phyloP scores from a whole-genome alignment of 2,888 invertebrate genomes.

The Drosophila meridiana region DNA sequence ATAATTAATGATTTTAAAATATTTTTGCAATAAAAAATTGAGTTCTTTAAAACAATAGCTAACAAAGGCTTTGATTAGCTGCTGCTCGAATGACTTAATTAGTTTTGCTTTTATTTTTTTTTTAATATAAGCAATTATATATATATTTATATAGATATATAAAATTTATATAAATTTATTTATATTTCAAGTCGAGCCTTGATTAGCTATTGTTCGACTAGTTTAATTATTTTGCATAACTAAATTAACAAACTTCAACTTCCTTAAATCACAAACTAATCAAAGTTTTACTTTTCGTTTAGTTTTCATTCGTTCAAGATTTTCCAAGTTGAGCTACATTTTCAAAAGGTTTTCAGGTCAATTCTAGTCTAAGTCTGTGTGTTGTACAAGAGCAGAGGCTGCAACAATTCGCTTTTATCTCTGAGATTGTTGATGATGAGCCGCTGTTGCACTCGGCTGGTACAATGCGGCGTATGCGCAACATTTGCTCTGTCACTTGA shows the following conservation, averaged over 20 bases:
- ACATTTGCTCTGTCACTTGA: constrained; percentile 78
- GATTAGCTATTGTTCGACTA: constrained; percentile 3
- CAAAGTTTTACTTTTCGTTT: background rate
- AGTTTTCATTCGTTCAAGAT: background rate
- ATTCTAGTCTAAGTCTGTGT: constrained; percentile 16
- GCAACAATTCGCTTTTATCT: constrained; percentile 27
- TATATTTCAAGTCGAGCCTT: background rate
- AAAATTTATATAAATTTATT: background rate
- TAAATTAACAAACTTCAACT: background rate
- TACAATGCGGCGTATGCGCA: constrained; percentile 77
- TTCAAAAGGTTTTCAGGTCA: constrained; percentile 39
- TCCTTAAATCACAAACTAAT: background rate
- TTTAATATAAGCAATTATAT: background rate
- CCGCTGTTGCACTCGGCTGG: constrained; percentile 48
- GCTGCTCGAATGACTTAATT: constrained; percentile 2
- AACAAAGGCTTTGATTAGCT: background rate
- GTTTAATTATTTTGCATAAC: background rate
- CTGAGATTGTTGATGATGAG: constrained; percentile 12
- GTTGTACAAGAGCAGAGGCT: constrained; percentile 39
- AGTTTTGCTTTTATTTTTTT: background rate
- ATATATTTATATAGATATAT: background rate
- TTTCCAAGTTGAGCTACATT: constrained; percentile 1
- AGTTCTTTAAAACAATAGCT: background rate
- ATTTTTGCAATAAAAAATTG: background rate
- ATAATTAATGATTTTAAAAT: background rate